Conservation (phyloP, 1,140 invertebrate species). For the Adoxophyes honmai region DNA sequence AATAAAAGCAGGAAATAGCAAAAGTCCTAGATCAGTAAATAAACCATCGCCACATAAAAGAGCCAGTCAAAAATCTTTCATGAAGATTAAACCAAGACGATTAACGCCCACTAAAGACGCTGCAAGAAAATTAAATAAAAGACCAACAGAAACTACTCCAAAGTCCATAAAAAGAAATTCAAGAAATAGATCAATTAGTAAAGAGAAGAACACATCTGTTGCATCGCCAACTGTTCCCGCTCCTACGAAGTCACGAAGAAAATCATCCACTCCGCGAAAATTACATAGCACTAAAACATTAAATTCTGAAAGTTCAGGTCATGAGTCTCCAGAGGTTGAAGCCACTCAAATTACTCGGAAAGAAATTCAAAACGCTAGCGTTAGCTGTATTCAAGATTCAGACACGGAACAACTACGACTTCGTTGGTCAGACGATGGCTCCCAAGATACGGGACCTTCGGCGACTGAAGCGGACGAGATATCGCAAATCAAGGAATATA, state of each 20-base stretch:
- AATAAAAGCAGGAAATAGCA: slow-evolving; percentile 24
- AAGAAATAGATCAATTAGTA: slow-evolving; percentile 36
- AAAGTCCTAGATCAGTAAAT: slow-evolving; percentile 25
- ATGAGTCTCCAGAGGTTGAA: slow-evolving; percentile 40
- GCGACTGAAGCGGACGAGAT: slow-evolving; percentile 38
- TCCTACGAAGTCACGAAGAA: slow-evolving; percentile 62
- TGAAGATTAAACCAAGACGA: slow-evolving; percentile 58
- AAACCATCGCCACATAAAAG: slow-evolving; percentile 48
- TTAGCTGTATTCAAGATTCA: slow-evolving; percentile 34
- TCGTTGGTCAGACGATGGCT: slow-evolving; percentile 59
- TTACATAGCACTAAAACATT: slow-evolving; percentile 56
- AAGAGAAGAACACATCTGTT: slow-evolving; percentile 33
- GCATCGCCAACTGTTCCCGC: slow-evolving; percentile 23
- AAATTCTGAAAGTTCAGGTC: slow-evolving; percentile 40
- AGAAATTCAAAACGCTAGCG: slow-evolving; percentile 20
- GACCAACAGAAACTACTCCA: slow-evolving; percentile 19
- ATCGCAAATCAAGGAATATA: slow-evolving; percentile 57
- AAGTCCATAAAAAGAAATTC: slow-evolving; percentile 22
- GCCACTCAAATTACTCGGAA: slow-evolving; percentile 21
- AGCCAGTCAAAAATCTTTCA: slow-evolving; percentile 48
- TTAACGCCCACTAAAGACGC: slow-evolving; percentile 47
- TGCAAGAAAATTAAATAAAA: slow-evolving; percentile 34
- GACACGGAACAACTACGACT: slow-evolving; percentile 47
- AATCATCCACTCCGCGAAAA: slow-evolving; percentile 68
- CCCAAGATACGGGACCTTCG: slow-evolving; percentile 44